phyloP scores from a whole-genome alignment of 2,888 invertebrate genomes.

The Halictus quadricinctus region DNA sequence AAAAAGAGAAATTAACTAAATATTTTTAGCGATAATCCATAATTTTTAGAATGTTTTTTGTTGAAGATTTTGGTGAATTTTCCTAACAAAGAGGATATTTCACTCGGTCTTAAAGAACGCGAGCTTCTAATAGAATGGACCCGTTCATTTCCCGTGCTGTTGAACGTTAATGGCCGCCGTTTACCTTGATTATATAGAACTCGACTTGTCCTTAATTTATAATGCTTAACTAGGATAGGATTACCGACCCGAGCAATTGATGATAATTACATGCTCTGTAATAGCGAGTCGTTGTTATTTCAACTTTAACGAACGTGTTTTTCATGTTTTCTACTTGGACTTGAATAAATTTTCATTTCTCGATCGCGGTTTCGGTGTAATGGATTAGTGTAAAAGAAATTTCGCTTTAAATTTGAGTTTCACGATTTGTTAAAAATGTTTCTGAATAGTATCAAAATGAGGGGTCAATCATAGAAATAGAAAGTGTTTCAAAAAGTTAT shows the following conservation, averaged over 20 bases:
- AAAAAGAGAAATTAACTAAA: not conserved
- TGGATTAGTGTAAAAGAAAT: not conserved
- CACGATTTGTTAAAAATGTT: not conserved
- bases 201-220: not conserved
- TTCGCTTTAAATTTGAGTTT: not conserved
- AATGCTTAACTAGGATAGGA: constrained; percentile 8
- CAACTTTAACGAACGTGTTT: not conserved
- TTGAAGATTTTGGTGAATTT: not conserved
- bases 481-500: not conserved
- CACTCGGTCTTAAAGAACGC: not conserved
- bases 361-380: not conserved
- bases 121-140: not conserved
- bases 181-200: not conserved
- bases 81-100: not conserved
- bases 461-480: not conserved
- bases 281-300: not conserved
- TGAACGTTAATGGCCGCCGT: not conserved
- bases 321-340: no score
- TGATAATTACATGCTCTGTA: not conserved
- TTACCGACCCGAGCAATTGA: not conserved
- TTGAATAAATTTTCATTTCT: no score
- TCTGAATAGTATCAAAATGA: not conserved
- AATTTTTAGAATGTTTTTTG: not conserved
- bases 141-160: not conserved
- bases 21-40: not conserved